Evolutionary conservation across 2,888 invertebrate species (phyloP).

Genomic region (Ichneumon xanthorius): DNA sequence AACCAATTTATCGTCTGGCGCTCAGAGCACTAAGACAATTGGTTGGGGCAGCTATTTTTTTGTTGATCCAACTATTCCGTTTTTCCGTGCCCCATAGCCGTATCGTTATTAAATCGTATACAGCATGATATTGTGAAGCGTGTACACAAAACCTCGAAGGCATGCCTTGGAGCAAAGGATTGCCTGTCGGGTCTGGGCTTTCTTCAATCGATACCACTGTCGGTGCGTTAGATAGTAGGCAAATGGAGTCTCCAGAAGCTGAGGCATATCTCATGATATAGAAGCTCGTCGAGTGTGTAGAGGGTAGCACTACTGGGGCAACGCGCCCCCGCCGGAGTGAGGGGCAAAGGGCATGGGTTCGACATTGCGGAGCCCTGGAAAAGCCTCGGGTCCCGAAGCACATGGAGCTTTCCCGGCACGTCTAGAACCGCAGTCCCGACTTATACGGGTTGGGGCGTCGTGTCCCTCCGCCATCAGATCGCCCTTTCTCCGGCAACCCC

Average conservation of each 20-base stretch:
- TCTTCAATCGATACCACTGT: conserved; percentile 2
- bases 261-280: not conserved
- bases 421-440: conserved; percentile 7
- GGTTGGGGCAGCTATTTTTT: too few relatives aligned
- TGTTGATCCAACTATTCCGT: too few relatives aligned
- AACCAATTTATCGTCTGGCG: too few relatives aligned
- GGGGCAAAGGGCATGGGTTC: not conserved
- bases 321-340: not conserved
- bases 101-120: too few relatives aligned
- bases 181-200: not conserved
- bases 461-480: conserved; percentile 38
- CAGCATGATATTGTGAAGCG: not conserved
- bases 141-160: not conserved
- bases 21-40: too few relatives aligned
- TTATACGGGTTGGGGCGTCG: conserved; percentile 11
- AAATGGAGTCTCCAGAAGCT: conserved; percentile 2
- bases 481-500: conserved; percentile 2
- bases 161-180: not conserved
- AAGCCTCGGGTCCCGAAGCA: conserved; percentile 7
- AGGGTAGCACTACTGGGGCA: not conserved
- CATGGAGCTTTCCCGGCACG: conserved; percentile 10
- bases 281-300: not conserved
- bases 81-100: too few relatives aligned
- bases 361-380: conserved; percentile 1
- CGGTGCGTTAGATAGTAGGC: not conserved